A percentile compares a stretch with the other conserved stretches of the same genome.
phyloP scores from a whole-genome alignment of 2,113 vertebrate species.

The Peromyscus californicus region DNA sequence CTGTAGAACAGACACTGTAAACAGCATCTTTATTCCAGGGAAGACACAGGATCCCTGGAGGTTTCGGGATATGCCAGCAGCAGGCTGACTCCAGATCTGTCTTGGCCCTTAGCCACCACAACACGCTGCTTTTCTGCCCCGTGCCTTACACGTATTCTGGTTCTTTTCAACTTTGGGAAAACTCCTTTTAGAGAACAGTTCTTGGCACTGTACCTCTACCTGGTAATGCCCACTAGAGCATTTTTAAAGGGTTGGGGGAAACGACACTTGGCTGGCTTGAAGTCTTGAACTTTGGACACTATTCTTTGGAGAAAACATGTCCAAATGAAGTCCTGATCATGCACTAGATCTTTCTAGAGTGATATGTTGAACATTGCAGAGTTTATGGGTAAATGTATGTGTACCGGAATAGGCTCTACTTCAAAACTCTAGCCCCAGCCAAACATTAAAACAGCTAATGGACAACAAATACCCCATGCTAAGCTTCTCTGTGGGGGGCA shows the following conservation, averaged over 20 bases:
- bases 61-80: neutral
- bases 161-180: neutral
- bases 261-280: neutral
- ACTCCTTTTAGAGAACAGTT: neutral
- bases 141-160: neutral
- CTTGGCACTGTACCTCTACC: neutral
- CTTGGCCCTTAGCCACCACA: neutral
- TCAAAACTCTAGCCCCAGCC: conserved; percentile 55
- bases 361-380: neutral
- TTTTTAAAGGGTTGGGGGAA: conserved; percentile 27
- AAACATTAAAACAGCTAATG: conserved; percentile 29
- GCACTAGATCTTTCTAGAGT: conserved; percentile 41
- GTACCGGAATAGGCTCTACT: neutral
- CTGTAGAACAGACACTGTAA: neutral
- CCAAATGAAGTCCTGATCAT: neutral
- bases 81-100: neutral
- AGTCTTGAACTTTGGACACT: conserved; percentile 32
- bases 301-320: conserved; percentile 2
- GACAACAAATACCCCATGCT: neutral
- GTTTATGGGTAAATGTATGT: conserved; percentile 49
- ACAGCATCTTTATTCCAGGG: neutral
- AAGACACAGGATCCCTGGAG: neutral
- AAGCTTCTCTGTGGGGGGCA: conserved; percentile 32
- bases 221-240: neutral
- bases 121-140: neutral